Conservation (phyloP, 2,797 vertebrate species). For the Sitta carolinensis region DNA sequence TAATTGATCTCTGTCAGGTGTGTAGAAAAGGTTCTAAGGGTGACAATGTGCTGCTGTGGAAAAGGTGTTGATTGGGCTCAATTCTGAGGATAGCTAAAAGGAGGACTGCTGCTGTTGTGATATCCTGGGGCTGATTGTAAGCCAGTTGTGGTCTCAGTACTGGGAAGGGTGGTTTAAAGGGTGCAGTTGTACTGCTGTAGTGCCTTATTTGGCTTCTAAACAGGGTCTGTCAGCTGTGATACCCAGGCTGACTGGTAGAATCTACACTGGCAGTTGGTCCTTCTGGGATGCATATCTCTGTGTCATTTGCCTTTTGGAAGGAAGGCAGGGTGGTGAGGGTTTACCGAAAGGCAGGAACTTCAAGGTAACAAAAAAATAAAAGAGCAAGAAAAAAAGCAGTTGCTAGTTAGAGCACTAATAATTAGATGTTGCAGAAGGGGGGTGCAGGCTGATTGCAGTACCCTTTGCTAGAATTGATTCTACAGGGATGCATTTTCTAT, state of each 20-base stretch:
- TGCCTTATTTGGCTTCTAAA: neutral
- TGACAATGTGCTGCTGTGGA: neutral
- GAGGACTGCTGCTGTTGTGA: neutral
- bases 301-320: neutral
- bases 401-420: neutral
- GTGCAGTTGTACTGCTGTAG: neutral
- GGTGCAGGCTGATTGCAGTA: neutral
- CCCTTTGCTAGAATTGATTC: neutral
- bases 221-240: neutral
- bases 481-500: neutral
- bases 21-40: neutral
- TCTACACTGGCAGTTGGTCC: neutral
- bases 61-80: neutral
- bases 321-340: neutral
- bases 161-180: neutral
- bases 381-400: too few species aligned
- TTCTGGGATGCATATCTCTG: neutral
- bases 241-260: too few species aligned
- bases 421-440: neutral
- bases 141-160: neutral
- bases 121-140: neutral
- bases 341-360: neutral
- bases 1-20: neutral
- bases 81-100: neutral
- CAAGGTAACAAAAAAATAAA: neutral